Evolutionary conservation across 2,888 invertebrate species (phyloP).

Genomic region (Isoperla grammatica): DNA sequence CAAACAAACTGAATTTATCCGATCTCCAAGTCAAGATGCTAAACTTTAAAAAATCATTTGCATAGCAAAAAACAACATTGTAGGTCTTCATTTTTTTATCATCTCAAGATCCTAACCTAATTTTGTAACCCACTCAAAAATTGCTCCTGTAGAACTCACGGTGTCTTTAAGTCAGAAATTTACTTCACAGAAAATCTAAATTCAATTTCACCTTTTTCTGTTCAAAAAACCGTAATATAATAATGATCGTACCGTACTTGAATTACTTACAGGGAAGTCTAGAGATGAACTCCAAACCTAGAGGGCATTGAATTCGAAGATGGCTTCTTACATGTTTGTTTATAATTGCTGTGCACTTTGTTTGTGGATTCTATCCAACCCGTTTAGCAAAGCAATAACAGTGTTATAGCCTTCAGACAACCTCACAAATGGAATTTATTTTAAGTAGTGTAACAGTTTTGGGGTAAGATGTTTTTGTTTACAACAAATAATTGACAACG

Average conservation of each 20-base stretch:
- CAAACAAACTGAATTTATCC: conserved; percentile 4
- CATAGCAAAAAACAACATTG: conserved; percentile 1
- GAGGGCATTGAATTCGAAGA: neutral
- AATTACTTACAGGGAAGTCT: neutral
- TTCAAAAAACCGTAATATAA: conserved; percentile 16
- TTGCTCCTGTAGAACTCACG: neutral
- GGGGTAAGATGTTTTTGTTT: too few species aligned
- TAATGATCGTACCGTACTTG: conserved; percentile 15
- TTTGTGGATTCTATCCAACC: too few species aligned
- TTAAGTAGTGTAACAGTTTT: too few species aligned
- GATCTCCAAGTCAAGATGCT: neutral
- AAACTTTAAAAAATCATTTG: conserved; percentile 10
- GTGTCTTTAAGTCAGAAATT: conserved; percentile 12
- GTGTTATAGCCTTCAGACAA: too few species aligned
- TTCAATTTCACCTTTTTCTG: conserved; percentile 19
- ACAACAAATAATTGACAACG: too few species aligned
- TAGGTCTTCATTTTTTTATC: conserved; percentile 17
- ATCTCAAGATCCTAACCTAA: conserved; percentile 21
- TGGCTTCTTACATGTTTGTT: too few species aligned
- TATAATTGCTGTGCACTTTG: too few species aligned
- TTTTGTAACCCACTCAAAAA: conserved; percentile 22
- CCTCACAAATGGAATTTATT: too few species aligned
- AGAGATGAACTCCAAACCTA: neutral
- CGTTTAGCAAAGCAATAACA: too few species aligned
- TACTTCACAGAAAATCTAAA: conserved; percentile 23